Percentiles rank a stretch among this genome's conserved stretches.
Evolutionary conservation across 1,140 invertebrate genomes (phyloP).

Genomic region (Microplitis demolitor): DNA sequence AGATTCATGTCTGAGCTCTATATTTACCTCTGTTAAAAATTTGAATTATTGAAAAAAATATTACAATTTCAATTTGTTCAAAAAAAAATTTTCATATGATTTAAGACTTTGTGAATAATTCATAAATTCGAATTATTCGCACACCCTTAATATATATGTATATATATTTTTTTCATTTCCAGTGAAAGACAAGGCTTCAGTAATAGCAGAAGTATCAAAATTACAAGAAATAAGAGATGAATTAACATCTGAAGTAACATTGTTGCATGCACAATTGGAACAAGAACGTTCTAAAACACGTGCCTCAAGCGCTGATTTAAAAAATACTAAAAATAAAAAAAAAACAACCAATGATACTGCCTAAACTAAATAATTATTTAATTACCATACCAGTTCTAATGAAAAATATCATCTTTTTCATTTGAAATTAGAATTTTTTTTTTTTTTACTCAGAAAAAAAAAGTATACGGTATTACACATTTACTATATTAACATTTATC

Average conservation of each 20-base stretch:
- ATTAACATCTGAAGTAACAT: conserved; percentile 71
- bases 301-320: conserved; percentile 64
- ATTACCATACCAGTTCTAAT: not conserved
- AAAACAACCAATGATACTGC: conserved; percentile 45
- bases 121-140: too few relatives aligned
- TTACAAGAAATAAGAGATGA: conserved; percentile 74
- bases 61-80: too few relatives aligned
- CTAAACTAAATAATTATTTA: not conserved
- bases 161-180: conserved; percentile 20
- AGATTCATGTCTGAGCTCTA: conserved; percentile 8
- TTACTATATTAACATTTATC: too few relatives aligned
- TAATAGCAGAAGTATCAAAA: conserved; percentile 76
- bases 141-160: conserved; percentile 1
- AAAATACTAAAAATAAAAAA: conserved; percentile 56
- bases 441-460: too few relatives aligned
- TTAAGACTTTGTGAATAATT: too few relatives aligned
- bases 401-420: not conserved
- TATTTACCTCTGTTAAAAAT: not conserved
- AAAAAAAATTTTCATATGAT: too few relatives aligned
- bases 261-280: conserved; percentile 74
- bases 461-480: too few relatives aligned
- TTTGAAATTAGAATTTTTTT: not conserved
- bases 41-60: too few relatives aligned
- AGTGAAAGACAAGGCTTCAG: conserved; percentile 81
- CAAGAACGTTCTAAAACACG: conserved; percentile 79